These are phyloP conservation scores for Luidia sarsii DNA, from an alignment of 53 echinoderm and acorn worm species.

Conservation along the genomic window DNA sequence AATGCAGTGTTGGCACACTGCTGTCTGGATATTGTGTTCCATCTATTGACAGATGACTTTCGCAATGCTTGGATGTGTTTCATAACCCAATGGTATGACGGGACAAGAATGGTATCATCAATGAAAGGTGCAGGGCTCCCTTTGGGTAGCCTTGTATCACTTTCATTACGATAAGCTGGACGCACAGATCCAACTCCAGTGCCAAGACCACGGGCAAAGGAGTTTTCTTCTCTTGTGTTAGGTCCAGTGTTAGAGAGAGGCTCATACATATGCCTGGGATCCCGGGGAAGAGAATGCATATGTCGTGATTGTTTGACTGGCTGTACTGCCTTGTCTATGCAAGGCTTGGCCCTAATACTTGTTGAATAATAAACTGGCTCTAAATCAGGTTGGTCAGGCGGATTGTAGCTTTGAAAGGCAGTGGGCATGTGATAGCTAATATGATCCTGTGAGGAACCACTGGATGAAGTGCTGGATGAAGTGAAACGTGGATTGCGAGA, in stretches of 20 bases:
- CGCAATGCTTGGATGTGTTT: conserved; percentile 70
- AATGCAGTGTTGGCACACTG: not conserved
- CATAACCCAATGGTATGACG: conserved; percentile 89
- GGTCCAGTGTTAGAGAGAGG: not conserved
- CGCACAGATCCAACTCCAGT: not conserved
- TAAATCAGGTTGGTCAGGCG: too few relatives aligned
- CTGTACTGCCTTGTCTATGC: too few relatives aligned
- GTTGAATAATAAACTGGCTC: too few relatives aligned
- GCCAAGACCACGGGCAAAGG: not conserved
- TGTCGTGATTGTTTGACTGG: too few relatives aligned
- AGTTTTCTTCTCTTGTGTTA: conserved; percentile 15
- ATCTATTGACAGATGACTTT: not conserved
- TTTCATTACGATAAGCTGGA: not conserved
- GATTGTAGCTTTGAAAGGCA: too few relatives aligned
- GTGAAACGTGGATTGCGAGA: not conserved
- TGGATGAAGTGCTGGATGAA: too few relatives aligned
- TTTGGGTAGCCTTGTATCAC: not conserved
- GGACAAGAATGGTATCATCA: conserved; percentile 47
- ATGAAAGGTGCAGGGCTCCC: conserved; percentile 24
- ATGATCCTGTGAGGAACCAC: too few relatives aligned
- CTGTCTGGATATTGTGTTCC: not conserved
- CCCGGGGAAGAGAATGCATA: conserved; percentile 4
- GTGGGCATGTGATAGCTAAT: too few relatives aligned
- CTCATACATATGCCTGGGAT: not conserved
- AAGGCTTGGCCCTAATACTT: too few relatives aligned